Conservation (phyloP, 2,113 vertebrate species). For the Pygoscelis antarcticus region DNA sequence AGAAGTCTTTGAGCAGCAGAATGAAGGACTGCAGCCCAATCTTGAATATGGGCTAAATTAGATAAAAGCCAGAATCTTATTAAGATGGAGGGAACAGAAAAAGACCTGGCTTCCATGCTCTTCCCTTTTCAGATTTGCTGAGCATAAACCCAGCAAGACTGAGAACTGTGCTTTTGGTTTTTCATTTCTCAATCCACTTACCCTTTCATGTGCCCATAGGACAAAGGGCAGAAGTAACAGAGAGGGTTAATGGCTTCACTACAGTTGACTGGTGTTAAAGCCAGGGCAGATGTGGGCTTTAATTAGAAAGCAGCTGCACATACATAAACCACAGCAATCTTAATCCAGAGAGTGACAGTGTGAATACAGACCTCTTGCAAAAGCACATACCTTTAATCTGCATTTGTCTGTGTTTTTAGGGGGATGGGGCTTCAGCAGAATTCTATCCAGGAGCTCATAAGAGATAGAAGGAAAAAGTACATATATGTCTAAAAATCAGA, state of each 20-base stretch:
- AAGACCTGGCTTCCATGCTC: not conserved
- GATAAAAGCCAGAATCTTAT: not conserved
- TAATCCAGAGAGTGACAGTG: not conserved
- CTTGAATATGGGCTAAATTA: not conserved
- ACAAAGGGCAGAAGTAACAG: not conserved
- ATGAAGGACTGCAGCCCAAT: not conserved
- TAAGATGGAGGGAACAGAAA: not conserved
- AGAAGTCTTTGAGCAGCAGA: not conserved
- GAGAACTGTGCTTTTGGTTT: not conserved
- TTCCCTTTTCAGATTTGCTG: not conserved
- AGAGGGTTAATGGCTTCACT: slow-evolving; percentile 27
- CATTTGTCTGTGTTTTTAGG: not conserved
- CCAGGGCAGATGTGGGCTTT: slow-evolving; percentile 29
- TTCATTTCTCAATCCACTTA: not conserved
- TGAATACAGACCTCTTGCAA: slow-evolving; percentile 2
- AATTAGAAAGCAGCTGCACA: slow-evolving; percentile 51
- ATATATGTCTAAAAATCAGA: slow-evolving; percentile 37
- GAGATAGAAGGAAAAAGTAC: slow-evolving; percentile 17
- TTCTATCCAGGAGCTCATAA: not conserved
- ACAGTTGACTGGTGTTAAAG: slow-evolving; percentile 3
- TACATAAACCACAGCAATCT: slow-evolving; percentile 33
- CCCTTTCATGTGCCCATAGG: not conserved
- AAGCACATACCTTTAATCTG: not conserved
- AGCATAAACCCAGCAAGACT: not conserved
- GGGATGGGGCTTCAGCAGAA: not conserved